Evolutionary conservation across 2,797 vertebrate species (phyloP).

Genomic region (Cryptoprocta ferox): DNA sequence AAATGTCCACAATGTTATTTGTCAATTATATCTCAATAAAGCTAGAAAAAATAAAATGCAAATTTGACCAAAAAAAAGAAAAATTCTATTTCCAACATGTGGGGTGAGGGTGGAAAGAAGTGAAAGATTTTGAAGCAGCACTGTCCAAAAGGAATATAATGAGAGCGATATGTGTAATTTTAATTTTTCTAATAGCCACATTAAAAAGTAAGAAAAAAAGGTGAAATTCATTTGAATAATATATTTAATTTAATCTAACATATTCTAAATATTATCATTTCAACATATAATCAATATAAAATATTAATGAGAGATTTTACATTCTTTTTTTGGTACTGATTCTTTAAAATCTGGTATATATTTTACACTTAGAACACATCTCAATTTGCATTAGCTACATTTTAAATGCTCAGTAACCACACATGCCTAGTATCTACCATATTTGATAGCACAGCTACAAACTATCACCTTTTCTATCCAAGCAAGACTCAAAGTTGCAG

Average conservation of each 20-base stretch:
- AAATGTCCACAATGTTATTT: neutral
- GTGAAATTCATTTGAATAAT: neutral
- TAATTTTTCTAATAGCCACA: neutral
- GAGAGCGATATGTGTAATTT: neutral
- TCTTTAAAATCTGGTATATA: slow-evolving; percentile 24
- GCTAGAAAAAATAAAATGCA: neutral
- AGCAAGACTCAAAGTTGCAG: slow-evolving; percentile 19
- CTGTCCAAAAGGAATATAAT: neutral
- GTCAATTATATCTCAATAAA: neutral
- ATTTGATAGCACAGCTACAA: neutral
- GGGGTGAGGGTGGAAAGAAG: neutral
- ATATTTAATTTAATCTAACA: neutral
- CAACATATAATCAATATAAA: neutral
- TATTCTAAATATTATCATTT: slow-evolving; percentile 38
- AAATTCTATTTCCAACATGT: neutral
- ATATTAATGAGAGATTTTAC: neutral
- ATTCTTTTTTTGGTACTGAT: neutral
- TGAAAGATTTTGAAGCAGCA: neutral
- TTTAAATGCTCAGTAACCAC: neutral
- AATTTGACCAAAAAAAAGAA: neutral
- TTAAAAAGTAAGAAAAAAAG: slow-evolving; percentile 3
- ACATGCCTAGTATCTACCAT: neutral
- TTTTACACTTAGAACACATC: neutral
- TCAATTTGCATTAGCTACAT: neutral
- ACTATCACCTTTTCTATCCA: neutral